Evolutionary conservation across 2,888 invertebrate genomes (phyloP), one percentile per base, ranked within the genome.

Genomic region (Amitus sp.): DNA sequence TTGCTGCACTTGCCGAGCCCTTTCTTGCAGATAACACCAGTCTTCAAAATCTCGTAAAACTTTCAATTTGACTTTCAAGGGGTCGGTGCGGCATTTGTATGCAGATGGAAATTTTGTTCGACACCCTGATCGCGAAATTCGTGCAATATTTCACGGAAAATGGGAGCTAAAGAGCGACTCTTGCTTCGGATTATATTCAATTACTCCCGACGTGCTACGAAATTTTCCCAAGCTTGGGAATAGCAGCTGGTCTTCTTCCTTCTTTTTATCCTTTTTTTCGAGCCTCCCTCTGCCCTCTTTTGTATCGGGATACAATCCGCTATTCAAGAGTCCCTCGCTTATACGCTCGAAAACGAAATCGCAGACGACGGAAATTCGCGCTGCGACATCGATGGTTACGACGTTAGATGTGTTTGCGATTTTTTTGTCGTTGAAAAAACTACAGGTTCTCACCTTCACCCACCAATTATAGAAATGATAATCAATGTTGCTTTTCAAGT

Each of bases 161-260:
- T 37, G 15, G 15, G 4, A 15, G n/a, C n/a, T n/a, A n/a, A n/a
- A n/a, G 23, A 23, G 37, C 23, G 34, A 19, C 20, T 46, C 49
- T 37, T 34, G 45, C 42, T 43, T n/a, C 39, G 42, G 47, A 53
- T 59, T 54, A 61, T 53, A 54, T 56, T 62, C 61, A 62, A 59
- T 55, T 54, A 56, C 56, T 56, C 56, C 39, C 48, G 19, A 49
- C 28, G 37, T 46, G 54, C 40, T 40, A 23, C 45, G 37, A 37
- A 33, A 56, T 57, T 62, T 62, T 46, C 45, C 59, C 47, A 42
- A 23, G 49, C 43, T 34, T 45, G 51, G 47, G 51, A 52, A 55
- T 56, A 51, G 20, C 57, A 52, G 52, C 55, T 51, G 53, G 39
- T 51, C 50, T 53, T 51, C n/a, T 62, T 47, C 47, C 51, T 52